Evolutionary conservation across 2,797 vertebrate genomes (phyloP), one percentile per base, ranked within the genome.

Genomic region (Muscicapa striata): DNA sequence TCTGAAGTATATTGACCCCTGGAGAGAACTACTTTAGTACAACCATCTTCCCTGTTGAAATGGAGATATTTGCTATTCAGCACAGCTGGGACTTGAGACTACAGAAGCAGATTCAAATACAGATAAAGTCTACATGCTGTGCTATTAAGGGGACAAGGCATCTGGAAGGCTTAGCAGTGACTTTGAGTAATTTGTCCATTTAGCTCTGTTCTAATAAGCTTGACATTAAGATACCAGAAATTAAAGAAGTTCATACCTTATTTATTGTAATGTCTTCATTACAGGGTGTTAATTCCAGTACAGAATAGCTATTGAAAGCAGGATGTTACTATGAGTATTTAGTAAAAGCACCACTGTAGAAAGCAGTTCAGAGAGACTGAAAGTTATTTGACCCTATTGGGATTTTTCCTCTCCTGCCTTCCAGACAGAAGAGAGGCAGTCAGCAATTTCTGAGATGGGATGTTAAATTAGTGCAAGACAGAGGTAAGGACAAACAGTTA

Each of bases 1-100:
- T 94, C 89, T 91, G 85, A 90, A 90, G 85, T 93, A 79, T 94
- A 96, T 88, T 96, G 94, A 95, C 91, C 93, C 95, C 93, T 90
- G 74, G 91, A 81, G 94, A 79, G 82, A 94, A 23, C 87, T 95
- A 13, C 94, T 96, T 92, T 81, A 91, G 66, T 86, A 52, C 38
- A 58, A 19, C 67, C 59, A 69, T 94, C 95, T 97, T 95, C 89
- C 41, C 87, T 68, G 59, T 91, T 96, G 91, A 96, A 95, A 96
- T 88, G 77, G 70, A 90, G 94, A 77, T 84, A 84, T 48, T 96
- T 96, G 74, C 83, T 93, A 54, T 94, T 96, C 92, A 91, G 95
- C 74, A 40, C 95, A 94, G 91, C 89, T 96, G 95, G 83, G 95
- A 91, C 76, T 88, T 76, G 80, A 70, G 84, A 61, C 73, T 38